Conservation (phyloP, 1,140 invertebrate species). For the Dufourea novaeangliae region DNA sequence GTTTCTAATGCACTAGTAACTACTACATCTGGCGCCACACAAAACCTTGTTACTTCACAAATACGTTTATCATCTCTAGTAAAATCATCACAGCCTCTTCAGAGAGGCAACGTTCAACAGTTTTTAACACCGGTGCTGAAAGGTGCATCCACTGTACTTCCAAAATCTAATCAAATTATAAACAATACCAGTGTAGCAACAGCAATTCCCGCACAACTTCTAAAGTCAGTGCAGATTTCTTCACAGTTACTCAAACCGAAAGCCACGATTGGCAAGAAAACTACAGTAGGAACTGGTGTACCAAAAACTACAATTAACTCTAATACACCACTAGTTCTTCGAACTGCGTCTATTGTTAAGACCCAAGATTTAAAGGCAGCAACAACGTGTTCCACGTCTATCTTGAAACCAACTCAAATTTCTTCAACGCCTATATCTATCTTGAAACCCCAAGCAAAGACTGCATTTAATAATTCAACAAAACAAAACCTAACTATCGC, state of each 20-base stretch:
- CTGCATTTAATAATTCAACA: slow-evolving; percentile 46
- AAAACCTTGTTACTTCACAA: slow-evolving; percentile 62
- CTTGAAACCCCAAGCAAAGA: slow-evolving; percentile 72
- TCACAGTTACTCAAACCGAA: slow-evolving; percentile 66
- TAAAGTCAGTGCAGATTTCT: slow-evolving; percentile 71
- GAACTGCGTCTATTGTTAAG: slow-evolving; percentile 66
- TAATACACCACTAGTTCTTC: slow-evolving; percentile 69
- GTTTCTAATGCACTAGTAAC: slow-evolving; percentile 57
- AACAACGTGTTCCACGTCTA: slow-evolving; percentile 53
- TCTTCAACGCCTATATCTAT: slow-evolving; percentile 71
- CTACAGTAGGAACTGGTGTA: slow-evolving; percentile 36
- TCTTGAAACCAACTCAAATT: slow-evolving; percentile 56
- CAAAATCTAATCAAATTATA: slow-evolving; percentile 61
- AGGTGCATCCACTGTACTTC: slow-evolving; percentile 31
- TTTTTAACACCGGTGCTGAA: slow-evolving; percentile 66
- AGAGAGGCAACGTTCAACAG: slow-evolving; percentile 63
- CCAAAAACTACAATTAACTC: slow-evolving; percentile 54
- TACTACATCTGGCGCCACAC: slow-evolving; percentile 49
- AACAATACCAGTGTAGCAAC: slow-evolving; percentile 52
- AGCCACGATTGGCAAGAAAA: slow-evolving; percentile 46
- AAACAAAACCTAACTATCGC: slow-evolving; percentile 47
- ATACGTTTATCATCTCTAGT: slow-evolving; percentile 61
- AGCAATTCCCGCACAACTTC: slow-evolving; percentile 45
- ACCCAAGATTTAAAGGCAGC: slow-evolving; percentile 59
- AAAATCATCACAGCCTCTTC: slow-evolving; percentile 57